phyloP scores from a whole-genome alignment of 2,113 vertebrate species.

The Lates calcarifer region DNA sequence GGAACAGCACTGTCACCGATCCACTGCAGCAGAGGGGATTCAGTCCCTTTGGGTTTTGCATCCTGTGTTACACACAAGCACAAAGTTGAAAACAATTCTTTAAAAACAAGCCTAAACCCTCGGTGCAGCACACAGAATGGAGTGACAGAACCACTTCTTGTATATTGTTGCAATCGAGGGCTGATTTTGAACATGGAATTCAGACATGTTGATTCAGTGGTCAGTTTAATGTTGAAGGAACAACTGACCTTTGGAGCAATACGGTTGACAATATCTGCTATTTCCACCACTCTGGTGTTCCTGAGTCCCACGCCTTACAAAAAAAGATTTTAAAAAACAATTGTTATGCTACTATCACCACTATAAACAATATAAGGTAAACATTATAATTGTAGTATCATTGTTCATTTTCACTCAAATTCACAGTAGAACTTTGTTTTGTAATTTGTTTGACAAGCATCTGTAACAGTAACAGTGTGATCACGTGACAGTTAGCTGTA shows the following conservation, averaged over 20 bases:
- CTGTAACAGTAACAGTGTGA: too few relatives aligned
- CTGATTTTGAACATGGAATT: neutral
- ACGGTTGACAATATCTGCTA: conserved; percentile 94
- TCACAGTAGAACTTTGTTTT: neutral
- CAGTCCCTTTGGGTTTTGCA: conserved; percentile 79
- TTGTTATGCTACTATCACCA: neutral
- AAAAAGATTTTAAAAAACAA: conserved; percentile 14
- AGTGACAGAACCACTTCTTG: neutral
- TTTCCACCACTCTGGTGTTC: conserved; percentile 86
- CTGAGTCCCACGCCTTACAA: conserved; percentile 76
- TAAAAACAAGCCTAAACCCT: neutral
- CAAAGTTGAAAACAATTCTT: neutral
- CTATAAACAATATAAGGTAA: neutral
- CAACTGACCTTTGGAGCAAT: conserved; percentile 93
- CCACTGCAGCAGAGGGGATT: conserved; percentile 90
- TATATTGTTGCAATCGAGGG: neutral
- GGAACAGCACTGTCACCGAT: conserved; percentile 90
- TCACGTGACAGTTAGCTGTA: neutral
- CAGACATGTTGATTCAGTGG: neutral
- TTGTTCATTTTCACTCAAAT: neutral
- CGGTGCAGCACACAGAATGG: neutral
- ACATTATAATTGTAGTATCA: neutral
- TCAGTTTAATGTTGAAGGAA: neutral
- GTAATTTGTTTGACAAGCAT: neutral
- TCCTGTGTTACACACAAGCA: conserved; percentile 75